phyloP scores from a whole-genome alignment of 2,113 vertebrate genomes.

The Micronycteris hirsuta region DNA sequence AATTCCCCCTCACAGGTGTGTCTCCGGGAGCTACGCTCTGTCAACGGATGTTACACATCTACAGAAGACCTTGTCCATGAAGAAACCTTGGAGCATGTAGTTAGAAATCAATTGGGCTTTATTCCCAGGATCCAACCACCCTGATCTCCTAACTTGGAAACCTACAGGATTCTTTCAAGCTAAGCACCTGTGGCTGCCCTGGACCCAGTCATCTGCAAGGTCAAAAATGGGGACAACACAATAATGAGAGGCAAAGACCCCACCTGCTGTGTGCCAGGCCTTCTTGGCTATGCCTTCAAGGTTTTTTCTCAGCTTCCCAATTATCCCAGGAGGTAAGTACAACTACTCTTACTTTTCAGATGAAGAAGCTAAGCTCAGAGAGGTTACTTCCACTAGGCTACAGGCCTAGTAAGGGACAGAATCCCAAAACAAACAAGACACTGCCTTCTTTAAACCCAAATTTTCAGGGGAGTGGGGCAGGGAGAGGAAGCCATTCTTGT shows the following conservation, averaged over 20 bases:
- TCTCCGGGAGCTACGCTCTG: background rate
- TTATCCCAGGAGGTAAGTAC: background rate
- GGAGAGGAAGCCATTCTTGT: background rate
- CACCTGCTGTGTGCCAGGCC: background rate
- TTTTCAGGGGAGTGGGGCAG: too few relatives aligned
- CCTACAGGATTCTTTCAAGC: slow-evolving; percentile 13
- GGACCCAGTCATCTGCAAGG: background rate
- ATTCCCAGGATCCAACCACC: background rate
- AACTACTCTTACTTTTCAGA: background rate
- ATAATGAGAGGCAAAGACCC: background rate
- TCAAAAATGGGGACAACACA: background rate
- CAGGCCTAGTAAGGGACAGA: background rate
- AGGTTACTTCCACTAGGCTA: background rate
- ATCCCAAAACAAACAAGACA: background rate
- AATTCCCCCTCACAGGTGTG: slow-evolving; percentile 37
- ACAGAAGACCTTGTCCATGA: background rate
- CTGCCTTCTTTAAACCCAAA: background rate
- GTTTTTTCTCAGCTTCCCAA: background rate
- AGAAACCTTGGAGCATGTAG: background rate
- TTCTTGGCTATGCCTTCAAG: rapidly evolving
- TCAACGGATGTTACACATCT: background rate
- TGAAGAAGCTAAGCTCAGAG: background rate
- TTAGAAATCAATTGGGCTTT: background rate
- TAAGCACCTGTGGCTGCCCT: background rate
- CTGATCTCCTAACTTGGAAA: background rate